phyloP scores from a whole-genome alignment of 30 jellyfish, hydroid and myxozoan genomes.

The Cassiopea andromeda region DNA sequence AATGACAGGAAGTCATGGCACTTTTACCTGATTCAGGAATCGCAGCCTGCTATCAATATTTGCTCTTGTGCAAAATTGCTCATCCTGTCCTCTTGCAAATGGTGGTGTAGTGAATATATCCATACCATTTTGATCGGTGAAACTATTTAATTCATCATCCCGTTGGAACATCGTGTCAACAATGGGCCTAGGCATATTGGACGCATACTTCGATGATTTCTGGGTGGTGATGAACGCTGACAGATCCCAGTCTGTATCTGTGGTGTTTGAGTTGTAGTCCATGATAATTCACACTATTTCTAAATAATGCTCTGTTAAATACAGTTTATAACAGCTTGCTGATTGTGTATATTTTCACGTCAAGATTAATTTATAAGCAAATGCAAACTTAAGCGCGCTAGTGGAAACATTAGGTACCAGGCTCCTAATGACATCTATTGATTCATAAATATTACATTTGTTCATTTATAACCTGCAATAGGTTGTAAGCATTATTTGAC shows the following conservation, averaged over 20 bases:
- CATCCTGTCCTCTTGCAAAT: constrained; percentile 35
- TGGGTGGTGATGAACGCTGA: constrained; percentile 65
- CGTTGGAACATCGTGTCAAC: constrained; percentile 2
- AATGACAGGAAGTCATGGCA: background rate
- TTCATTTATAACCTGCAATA: background rate
- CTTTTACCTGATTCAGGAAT: constrained; percentile 78
- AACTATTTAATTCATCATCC: background rate
- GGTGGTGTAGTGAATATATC: constrained; percentile 74
- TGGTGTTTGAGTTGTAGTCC: background rate
- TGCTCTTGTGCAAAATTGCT: constrained; percentile 74
- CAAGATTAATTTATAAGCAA: background rate
- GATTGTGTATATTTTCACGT: background rate
- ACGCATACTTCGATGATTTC: constrained; percentile 11
- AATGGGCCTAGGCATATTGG: constrained; percentile 65
- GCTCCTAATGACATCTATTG: background rate
- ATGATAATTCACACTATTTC: background rate
- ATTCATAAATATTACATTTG: background rate
- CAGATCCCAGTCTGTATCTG: constrained; percentile 67
- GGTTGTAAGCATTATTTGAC: background rate
- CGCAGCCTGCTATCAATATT: constrained; percentile 79
- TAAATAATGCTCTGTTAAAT: background rate
- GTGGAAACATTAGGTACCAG: constrained; percentile 67
- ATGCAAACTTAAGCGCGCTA: constrained; percentile 63
- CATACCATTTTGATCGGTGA: constrained; percentile 54
- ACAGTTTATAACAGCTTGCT: background rate